Conservation (phyloP, 2,113 vertebrate genomes). For the Paracanthobrama guichenoti region DNA sequence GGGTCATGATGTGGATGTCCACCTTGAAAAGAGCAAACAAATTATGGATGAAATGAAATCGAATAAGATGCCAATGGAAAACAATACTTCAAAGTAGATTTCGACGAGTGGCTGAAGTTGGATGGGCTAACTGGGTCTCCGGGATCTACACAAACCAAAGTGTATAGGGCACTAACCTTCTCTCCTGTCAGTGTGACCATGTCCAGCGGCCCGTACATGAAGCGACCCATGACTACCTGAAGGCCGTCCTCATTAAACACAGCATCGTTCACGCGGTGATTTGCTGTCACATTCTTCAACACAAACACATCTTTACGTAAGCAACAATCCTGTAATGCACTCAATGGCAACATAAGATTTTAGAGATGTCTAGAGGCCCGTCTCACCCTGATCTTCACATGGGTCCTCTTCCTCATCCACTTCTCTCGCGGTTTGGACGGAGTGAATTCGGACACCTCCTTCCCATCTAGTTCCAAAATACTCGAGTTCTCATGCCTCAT, state of each 20-base stretch:
- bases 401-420: slow-evolving; percentile 94
- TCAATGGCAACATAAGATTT: background rate
- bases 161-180: slow-evolving; percentile 78
- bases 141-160: background rate
- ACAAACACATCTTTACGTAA: slow-evolving; percentile 8
- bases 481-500: slow-evolving; percentile 91
- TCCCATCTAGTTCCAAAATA: slow-evolving; percentile 82
- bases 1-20: slow-evolving; percentile 97
- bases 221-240: slow-evolving; percentile 87
- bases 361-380: background rate
- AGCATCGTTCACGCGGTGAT: slow-evolving; percentile 91
- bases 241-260: slow-evolving; percentile 89
- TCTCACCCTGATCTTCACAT: slow-evolving; percentile 91
- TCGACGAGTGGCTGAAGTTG: background rate
- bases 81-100: background rate
- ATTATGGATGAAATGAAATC: background rate
- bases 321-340: background rate
- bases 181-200: slow-evolving; percentile 98
- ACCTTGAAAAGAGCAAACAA: slow-evolving; percentile 74
- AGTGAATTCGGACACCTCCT: slow-evolving; percentile 83
- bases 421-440: slow-evolving; percentile 90
- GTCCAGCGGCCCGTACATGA: slow-evolving; percentile 97
- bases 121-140: background rate
- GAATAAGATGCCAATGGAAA: background rate
- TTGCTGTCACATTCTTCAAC: slow-evolving; percentile 91